Evolutionary conservation across 2,113 vertebrate species (phyloP).

Genomic region (Hiodon alosoides): DNA sequence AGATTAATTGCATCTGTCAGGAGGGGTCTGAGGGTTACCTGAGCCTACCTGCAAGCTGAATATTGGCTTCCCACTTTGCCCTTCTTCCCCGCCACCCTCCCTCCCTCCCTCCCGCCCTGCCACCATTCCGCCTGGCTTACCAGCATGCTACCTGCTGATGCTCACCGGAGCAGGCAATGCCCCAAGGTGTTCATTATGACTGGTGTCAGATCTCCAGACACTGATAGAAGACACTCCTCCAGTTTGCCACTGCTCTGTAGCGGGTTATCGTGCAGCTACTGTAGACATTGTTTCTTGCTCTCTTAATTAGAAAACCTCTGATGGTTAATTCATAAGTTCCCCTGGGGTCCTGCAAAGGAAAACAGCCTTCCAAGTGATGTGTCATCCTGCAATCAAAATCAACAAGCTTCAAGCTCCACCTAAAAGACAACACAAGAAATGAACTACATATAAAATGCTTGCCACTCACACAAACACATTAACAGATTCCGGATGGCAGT

Average conservation of each 20-base stretch:
- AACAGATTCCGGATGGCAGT: neutral
- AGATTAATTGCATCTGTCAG: conserved; percentile 54
- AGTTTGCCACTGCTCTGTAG: neutral
- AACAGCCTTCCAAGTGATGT: too few relatives aligned
- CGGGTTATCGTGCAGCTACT: neutral
- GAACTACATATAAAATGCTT: too few relatives aligned
- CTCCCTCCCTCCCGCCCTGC: neutral
- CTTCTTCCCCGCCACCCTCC: neutral
- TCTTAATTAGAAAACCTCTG: neutral
- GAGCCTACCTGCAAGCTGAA: conserved; percentile 40
- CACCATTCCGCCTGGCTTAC: neutral
- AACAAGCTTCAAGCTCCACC: too few relatives aligned
- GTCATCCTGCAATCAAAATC: too few relatives aligned
- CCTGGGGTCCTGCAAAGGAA: neutral
- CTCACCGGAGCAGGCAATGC: neutral
- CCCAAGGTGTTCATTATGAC: conserved; percentile 6
- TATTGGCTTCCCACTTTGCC: conserved; percentile 42
- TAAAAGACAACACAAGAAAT: too few relatives aligned
- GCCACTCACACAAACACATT: neutral
- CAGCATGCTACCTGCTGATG: neutral
- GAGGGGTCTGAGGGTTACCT: conserved; percentile 36
- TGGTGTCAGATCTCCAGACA: neutral
- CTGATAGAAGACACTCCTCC: neutral
- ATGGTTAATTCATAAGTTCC: neutral
- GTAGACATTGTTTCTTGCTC: neutral